Base-by-base conservation (phyloP, 2,113 vertebrate species). In the Megaleporinus macrocephalus region DNA sequence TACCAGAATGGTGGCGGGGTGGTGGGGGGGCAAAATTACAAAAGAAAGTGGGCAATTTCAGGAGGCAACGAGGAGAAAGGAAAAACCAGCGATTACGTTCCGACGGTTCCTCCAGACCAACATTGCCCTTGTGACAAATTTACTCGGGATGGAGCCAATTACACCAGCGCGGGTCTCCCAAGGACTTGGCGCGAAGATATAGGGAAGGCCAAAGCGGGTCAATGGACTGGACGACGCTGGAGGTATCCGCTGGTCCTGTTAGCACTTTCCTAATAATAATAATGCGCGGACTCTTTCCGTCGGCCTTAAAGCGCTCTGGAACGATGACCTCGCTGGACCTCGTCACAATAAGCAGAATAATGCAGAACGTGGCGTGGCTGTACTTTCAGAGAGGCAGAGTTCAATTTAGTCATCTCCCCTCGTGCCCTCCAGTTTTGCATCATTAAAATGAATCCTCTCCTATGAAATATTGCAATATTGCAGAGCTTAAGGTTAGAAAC, bases 21-120 rank as follows among this genome's bases (percentile, higher is more conserved):
- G 47, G 76, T 85, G 83, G 81, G 88, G 91, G 84, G 91, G 91
- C 91, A 92, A 91, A 87, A 92, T 88, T 91, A 91, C 88, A 83
- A 85, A 87, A 90, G 90, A 90, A 92, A 93, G 91, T 90, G 88
- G 88, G 84, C 91, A 92, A 89, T 91, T 90, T 91, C 90, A 90
- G 78, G 78, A 83, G 88, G 3, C 81, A 70, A 84, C 80, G 78
- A 80, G 68, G 81, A 75, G 51, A 26, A 68, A 26, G 30, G 16
- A 27, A 16, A 63, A 76, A 57, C 7, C n/a, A 1, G 47, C 53
- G 57, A 84, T 84, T 55, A 84, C 24, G 22, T 29, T 22, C 49
- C 53, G 26, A 77, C 81, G 79, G 59, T 26, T 74, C 44, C 47
- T 36, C 49, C 59, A 74, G 30, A 51, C 22, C 63, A 0, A 14